A percentile compares a stretch with the other conserved stretches of the same genome.
These are phyloP conservation scores for Epicauta chinensis DNA, from an alignment of 1,140 invertebrate species.

Conservation along the genomic window DNA sequence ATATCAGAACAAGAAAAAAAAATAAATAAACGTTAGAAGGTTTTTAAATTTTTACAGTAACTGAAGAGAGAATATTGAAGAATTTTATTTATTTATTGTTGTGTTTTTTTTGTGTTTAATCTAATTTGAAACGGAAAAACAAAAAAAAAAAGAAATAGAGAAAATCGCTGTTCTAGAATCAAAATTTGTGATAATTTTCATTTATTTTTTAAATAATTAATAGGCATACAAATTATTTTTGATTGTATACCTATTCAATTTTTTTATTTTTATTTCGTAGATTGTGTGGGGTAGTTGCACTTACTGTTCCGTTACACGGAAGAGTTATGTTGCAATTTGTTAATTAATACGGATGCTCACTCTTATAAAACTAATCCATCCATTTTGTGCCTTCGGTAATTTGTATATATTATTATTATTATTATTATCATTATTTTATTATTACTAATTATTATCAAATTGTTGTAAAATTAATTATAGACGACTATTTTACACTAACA, in stretches of 20 bases:
- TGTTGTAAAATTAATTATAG: constrained; percentile 12
- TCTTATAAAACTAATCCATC: constrained; percentile 12
- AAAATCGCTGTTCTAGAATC: constrained; percentile 10
- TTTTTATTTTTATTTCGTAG: constrained; percentile 5
- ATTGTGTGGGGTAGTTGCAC: neutral
- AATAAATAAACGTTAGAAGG: too few relatives aligned
- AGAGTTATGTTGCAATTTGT: constrained; percentile 7
- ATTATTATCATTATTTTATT: constrained; percentile 6
- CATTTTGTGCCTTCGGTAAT: constrained; percentile 16
- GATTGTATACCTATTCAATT: constrained; percentile 13
- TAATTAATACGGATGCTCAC: constrained; percentile 14
- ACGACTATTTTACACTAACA: constrained; percentile 12
- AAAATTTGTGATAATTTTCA: constrained; percentile 11
- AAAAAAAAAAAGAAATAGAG: too few relatives aligned
- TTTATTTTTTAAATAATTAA: constrained; percentile 6
- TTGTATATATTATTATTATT: constrained; percentile 12
- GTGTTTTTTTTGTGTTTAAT: neutral
- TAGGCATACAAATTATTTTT: constrained; percentile 9
- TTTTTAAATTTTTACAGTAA: too few relatives aligned
- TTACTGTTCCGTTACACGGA: constrained; percentile 9
- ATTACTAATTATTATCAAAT: constrained; percentile 5
- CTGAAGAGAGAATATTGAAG: too few relatives aligned
- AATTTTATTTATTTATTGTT: constrained; percentile 14
- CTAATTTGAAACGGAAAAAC: too few relatives aligned
- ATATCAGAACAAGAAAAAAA: too few relatives aligned